phyloP scores from a whole-genome alignment of 1,140 invertebrate species.

The Calliphora vicina region DNA sequence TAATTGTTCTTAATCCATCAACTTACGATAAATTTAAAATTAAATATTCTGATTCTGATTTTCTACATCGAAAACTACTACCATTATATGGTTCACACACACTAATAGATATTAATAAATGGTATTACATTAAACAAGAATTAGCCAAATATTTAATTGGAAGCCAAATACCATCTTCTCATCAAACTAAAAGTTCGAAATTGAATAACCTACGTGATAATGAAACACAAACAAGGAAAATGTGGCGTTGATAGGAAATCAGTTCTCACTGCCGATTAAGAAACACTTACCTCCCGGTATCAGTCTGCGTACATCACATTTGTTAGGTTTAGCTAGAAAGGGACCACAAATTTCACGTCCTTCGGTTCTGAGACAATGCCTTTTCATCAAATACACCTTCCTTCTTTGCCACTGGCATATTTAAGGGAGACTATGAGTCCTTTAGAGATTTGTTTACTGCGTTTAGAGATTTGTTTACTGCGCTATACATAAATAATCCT shows the following conservation, averaged over 20 bases:
- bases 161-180: too few species aligned
- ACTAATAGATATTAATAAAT: too few species aligned
- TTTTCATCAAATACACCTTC: not conserved
- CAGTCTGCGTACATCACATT: not conserved
- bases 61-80: too few species aligned
- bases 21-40: too few species aligned
- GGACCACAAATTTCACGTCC: not conserved
- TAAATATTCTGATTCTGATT: too few species aligned
- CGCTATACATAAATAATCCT: not conserved
- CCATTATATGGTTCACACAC: too few species aligned
- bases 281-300: not conserved
- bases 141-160: too few species aligned
- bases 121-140: too few species aligned
- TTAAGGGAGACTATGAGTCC: not conserved
- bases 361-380: not conserved
- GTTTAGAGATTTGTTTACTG: not conserved
- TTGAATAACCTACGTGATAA: too few species aligned
- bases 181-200: too few species aligned
- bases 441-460: too few species aligned
- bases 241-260: not conserved
- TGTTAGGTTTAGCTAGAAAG: not conserved
- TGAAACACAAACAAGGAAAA: not conserved
- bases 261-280: not conserved
- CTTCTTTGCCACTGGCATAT: not conserved
- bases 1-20: too few species aligned